phyloP scores from a whole-genome alignment of 1,140 invertebrate genomes.

The Plodia interpunctella region DNA sequence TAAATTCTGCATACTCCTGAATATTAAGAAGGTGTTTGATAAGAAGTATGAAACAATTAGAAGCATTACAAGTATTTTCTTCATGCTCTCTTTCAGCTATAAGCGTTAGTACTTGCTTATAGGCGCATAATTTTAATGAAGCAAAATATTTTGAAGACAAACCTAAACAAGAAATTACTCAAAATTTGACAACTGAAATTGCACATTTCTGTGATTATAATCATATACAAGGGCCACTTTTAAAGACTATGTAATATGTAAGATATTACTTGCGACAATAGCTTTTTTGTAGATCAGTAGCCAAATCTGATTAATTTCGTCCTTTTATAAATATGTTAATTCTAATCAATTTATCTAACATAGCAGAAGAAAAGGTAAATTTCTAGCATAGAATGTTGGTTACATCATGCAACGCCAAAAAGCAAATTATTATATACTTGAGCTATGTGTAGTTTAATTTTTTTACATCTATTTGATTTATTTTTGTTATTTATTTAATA shows the following conservation, averaged over 20 bases:
- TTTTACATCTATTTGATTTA: not conserved
- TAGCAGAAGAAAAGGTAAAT: not conserved
- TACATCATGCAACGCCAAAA: not conserved
- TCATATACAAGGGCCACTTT: too few relatives aligned
- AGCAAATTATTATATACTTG: slow-evolving; percentile 10
- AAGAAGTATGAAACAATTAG: slow-evolving; percentile 41
- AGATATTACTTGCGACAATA: too few relatives aligned
- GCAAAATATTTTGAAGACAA: slow-evolving; percentile 18
- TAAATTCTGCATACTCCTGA: slow-evolving; percentile 56
- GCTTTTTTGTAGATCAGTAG: not conserved
- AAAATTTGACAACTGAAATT: not conserved
- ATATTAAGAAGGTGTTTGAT: slow-evolving; percentile 51
- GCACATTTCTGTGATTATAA: too few relatives aligned
- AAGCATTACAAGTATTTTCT: slow-evolving; percentile 23
- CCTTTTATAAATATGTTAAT: not conserved
- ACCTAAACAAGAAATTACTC: not conserved
- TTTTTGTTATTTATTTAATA: not conserved
- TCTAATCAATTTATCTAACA: too few relatives aligned
- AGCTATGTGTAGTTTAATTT: not conserved
- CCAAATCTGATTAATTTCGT: not conserved
- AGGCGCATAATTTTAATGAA: slow-evolving; percentile 32
- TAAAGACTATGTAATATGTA: too few relatives aligned
- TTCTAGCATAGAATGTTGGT: not conserved
- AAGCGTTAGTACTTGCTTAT: slow-evolving; percentile 50
- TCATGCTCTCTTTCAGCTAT: slow-evolving; percentile 44